Conservation (phyloP, 2,113 vertebrate species). For the Prolemur simus region DNA sequence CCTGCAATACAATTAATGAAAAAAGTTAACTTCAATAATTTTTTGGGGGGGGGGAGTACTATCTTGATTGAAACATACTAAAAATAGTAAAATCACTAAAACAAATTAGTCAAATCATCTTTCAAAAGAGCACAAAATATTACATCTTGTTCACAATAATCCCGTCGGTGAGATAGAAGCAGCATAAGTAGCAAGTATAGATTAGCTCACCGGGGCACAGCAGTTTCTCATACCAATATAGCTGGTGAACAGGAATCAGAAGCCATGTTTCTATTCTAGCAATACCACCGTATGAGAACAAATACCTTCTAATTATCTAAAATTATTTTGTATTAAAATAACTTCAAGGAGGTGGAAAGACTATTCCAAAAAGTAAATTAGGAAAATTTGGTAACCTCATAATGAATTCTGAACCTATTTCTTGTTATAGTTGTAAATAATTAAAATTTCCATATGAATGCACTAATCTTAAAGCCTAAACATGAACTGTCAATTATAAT, state of each 20-base stretch:
- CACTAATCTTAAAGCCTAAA: not conserved
- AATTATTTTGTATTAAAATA: not conserved
- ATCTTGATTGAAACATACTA: not conserved
- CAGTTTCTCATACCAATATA: not conserved
- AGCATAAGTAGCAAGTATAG: not conserved
- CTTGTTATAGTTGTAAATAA: not conserved
- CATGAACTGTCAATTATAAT: not conserved
- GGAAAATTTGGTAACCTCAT: not conserved
- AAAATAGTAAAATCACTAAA: not conserved
- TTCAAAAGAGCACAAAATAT: not conserved
- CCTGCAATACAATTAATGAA: slow-evolving; percentile 85
- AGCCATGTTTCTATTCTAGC: not conserved
- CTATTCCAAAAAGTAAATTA: not conserved
- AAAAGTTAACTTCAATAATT: slow-evolving; percentile 34
- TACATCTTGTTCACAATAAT: slow-evolving; percentile 9
- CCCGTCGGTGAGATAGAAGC: not conserved
- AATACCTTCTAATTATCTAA: slow-evolving; percentile 11
- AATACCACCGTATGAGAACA: not conserved
- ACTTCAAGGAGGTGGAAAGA: not conserved
- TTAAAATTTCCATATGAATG: not conserved
- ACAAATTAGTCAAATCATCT: slow-evolving; percentile 20
- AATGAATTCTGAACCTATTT: slow-evolving; percentile 7
- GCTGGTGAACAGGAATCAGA: not conserved
- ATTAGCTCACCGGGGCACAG: not conserved
- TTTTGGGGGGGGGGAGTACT: not conserved